These are phyloP conservation scores for Drosophila pseudotakahashii DNA, from an alignment of 2,888 invertebrate genomes.

Conservation along the genomic window DNA sequence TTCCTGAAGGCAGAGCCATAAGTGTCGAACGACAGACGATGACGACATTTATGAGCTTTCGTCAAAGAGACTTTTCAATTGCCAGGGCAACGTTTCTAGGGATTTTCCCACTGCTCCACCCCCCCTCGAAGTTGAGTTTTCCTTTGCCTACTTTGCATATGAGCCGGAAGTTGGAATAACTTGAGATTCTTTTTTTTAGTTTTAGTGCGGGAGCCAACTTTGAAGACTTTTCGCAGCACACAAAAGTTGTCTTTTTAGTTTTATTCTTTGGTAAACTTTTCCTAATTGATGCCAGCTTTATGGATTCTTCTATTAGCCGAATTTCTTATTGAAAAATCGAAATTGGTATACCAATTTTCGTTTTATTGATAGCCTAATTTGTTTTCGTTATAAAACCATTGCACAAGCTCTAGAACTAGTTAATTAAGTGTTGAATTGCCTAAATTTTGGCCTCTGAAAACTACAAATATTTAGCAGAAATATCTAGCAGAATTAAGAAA, in stretches of 20 bases:
- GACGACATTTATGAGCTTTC: constrained; percentile 46
- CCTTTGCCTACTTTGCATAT: constrained; percentile 35
- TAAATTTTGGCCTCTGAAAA: neutral
- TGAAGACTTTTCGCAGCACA: constrained; percentile 22
- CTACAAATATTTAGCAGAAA: neutral
- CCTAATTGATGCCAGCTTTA: constrained; percentile 8
- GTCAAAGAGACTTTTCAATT: constrained; percentile 31
- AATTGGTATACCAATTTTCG: neutral
- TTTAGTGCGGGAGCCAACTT: constrained; percentile 1
- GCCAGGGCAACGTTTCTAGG: constrained; percentile 17
- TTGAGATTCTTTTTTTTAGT: constrained; percentile 3
- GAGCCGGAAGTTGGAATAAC: constrained; percentile 5
- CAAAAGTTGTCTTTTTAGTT: constrained; percentile 12
- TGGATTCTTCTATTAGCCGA: neutral
- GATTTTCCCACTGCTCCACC: neutral
- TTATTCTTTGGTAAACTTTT: constrained; percentile 8
- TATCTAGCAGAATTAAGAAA: constrained; percentile 20
- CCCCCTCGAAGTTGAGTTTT: neutral
- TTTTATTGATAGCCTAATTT: constrained; percentile 8
- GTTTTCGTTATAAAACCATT: neutral
- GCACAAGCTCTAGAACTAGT: too few species aligned
- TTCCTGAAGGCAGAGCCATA: constrained; percentile 31
- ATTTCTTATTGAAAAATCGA: neutral
- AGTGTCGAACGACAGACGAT: constrained; percentile 32
- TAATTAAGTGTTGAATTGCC: constrained; percentile 32